Conservation (phyloP, 2,113 vertebrate species). For the Quiscalus mexicanus region DNA sequence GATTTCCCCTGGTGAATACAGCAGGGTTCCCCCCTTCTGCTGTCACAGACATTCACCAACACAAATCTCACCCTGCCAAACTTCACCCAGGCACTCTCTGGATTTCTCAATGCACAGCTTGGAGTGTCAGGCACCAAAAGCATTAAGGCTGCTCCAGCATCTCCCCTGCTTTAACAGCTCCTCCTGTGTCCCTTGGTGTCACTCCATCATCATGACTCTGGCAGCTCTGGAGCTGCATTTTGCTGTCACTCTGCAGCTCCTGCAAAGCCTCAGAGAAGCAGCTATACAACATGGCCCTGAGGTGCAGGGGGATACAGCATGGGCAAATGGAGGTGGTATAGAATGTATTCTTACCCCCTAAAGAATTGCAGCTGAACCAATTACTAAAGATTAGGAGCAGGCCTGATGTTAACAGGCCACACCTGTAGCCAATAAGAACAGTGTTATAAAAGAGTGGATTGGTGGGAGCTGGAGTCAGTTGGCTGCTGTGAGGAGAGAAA, state of each 20-base stretch:
- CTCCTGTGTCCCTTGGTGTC: neutral
- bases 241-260: neutral
- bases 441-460: too few species aligned
- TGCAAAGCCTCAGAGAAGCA: neutral
- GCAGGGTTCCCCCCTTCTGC: neutral
- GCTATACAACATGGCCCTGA: accelerated
- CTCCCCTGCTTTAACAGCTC: neutral
- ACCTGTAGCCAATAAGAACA: too few species aligned
- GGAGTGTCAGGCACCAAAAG: neutral
- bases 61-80: neutral
- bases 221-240: neutral
- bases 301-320: too few species aligned
- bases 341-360: too few species aligned
- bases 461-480: too few species aligned
- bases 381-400: too few species aligned
- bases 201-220: neutral
- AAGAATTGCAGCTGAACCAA: too few species aligned
- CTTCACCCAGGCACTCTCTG: neutral
- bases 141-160: neutral
- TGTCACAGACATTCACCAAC: neutral
- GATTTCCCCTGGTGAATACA: neutral
- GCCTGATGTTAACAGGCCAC: too few species aligned
- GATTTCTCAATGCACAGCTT: neutral
- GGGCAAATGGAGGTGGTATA: too few species aligned
- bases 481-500: too few species aligned